Conservation (phyloP, 1,140 invertebrate species). For the Aphelinus atriplicis region DNA sequence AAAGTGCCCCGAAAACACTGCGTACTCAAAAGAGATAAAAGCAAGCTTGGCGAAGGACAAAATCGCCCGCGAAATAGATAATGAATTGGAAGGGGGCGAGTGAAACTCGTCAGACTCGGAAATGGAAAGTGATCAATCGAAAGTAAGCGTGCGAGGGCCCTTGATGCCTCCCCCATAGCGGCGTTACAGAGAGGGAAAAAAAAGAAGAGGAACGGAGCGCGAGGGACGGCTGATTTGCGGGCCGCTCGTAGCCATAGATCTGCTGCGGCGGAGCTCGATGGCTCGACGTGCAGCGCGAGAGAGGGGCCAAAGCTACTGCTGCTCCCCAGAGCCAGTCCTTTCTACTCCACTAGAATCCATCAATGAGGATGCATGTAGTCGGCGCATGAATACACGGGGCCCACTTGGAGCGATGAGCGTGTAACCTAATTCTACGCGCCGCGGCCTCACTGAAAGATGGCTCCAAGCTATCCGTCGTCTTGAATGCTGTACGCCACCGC, state of each 20-base stretch:
- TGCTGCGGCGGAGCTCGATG: slow-evolving; percentile 32
- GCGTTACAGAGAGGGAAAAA: not conserved
- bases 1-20: too few species aligned
- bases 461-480: too few species aligned
- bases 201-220: not conserved
- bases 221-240: slow-evolving; percentile 53
- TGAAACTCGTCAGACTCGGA: too few species aligned
- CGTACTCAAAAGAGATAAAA: too few species aligned
- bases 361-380: slow-evolving; percentile 46
- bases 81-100: too few species aligned
- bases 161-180: not conserved
- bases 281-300: not conserved
- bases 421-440: slow-evolving; percentile 15
- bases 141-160: not conserved
- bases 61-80: too few species aligned
- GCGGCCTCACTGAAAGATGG: too few species aligned
- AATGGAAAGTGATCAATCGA: too few species aligned
- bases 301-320: slow-evolving; percentile 25
- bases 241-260: slow-evolving; percentile 54
- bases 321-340: slow-evolving; percentile 55
- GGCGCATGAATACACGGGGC: slow-evolving; percentile 34
- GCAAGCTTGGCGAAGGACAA: too few species aligned
- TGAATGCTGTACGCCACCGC: too few species aligned
- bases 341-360: slow-evolving; percentile 49
- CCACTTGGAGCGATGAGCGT: slow-evolving; percentile 31